A percentile compares a stretch with the other conserved stretches of the same genome.
Evolutionary conservation across 2,888 invertebrate species (phyloP).

Genomic region (Eurytoma californica): DNA sequence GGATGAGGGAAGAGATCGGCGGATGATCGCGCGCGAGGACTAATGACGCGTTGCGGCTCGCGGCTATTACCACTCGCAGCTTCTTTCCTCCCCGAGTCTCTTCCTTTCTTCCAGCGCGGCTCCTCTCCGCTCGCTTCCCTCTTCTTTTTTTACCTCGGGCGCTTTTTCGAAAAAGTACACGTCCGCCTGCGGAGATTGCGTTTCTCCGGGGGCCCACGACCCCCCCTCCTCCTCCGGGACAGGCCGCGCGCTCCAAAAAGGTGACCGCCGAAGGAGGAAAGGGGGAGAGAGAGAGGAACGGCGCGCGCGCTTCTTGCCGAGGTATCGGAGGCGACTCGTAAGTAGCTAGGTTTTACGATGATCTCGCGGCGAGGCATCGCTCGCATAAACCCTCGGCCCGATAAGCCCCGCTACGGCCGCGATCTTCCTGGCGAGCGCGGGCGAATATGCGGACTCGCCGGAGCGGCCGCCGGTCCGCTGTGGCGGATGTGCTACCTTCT

Average conservation of each 20-base stretch:
- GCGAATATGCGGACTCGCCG: slow-evolving; percentile 1
- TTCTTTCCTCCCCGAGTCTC: slow-evolving; percentile 8
- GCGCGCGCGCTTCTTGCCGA: slow-evolving; percentile 15
- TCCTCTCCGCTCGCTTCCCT: neutral
- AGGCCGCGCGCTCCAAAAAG: too few relatives aligned
- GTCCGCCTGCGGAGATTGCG: slow-evolving; percentile 10
- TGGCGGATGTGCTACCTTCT: too few relatives aligned
- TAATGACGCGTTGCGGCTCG: slow-evolving; percentile 31
- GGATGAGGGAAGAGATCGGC: neutral
- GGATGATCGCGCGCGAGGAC: slow-evolving; percentile 16
- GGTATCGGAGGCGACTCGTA: slow-evolving; percentile 50
- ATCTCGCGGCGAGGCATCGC: slow-evolving; percentile 57
- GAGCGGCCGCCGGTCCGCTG: too few relatives aligned
- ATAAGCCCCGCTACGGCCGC: slow-evolving; percentile 54
- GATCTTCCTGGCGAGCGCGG: neutral
- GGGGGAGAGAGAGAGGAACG: too few relatives aligned
- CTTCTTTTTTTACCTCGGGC: neutral
- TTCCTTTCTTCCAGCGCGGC: neutral
- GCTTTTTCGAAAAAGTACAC: slow-evolving; percentile 25
- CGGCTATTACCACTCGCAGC: slow-evolving; percentile 23
- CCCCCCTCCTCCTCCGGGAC: neutral
- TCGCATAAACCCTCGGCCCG: slow-evolving; percentile 59
- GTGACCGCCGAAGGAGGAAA: neutral
- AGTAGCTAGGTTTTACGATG: slow-evolving; percentile 62
- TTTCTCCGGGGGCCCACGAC: neutral